phyloP scores from a whole-genome alignment of 1,140 invertebrate genomes.

The Pygmarrhopalites habei region DNA sequence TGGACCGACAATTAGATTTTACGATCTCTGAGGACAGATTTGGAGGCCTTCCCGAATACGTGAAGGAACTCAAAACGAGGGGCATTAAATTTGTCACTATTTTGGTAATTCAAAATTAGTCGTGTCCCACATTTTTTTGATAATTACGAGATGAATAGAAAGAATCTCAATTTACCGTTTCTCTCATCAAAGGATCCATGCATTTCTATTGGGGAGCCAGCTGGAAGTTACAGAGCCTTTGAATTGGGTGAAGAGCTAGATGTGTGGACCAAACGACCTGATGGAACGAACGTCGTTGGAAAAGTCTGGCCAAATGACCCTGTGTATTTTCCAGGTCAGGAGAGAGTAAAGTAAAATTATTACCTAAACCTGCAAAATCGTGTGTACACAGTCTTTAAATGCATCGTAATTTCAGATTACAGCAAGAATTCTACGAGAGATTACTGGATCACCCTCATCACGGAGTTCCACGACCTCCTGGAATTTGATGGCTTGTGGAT shows the following conservation, averaged over 20 bases:
- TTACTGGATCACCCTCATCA: conserved; percentile 19
- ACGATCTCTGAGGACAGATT: conserved; percentile 11
- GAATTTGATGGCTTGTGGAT: conserved; percentile 36
- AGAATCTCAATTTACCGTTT: too few species aligned
- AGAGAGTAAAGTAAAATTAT: too few species aligned
- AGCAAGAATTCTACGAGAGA: conserved; percentile 3
- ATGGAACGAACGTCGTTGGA: conserved; percentile 26
- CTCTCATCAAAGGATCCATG: conserved; percentile 14
- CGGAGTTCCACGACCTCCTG: conserved; percentile 24
- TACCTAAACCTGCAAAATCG: too few species aligned
- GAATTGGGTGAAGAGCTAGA: conserved; percentile 34
- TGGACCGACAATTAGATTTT: conserved; percentile 55
- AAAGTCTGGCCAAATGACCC: conserved; percentile 44
- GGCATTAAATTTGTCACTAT: conserved; percentile 38
- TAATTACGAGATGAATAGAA: background rate
- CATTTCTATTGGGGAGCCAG: conserved; percentile 15
- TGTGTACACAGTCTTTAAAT: conserved; percentile 11
- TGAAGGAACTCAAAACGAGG: conserved; percentile 18
- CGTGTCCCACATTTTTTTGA: background rate
- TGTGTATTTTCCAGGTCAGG: conserved; percentile 16
- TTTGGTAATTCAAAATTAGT: conserved; percentile 14
- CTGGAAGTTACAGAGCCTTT: conserved; percentile 24
- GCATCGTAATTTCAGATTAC: conserved; percentile 22
- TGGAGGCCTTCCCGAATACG: conserved; percentile 19
- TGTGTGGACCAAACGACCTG: conserved; percentile 33